Percentiles rank a stretch among this genome's conserved stretches.
Conservation (phyloP, 2,113 vertebrate genomes). For the Ursus arctos region DNA sequence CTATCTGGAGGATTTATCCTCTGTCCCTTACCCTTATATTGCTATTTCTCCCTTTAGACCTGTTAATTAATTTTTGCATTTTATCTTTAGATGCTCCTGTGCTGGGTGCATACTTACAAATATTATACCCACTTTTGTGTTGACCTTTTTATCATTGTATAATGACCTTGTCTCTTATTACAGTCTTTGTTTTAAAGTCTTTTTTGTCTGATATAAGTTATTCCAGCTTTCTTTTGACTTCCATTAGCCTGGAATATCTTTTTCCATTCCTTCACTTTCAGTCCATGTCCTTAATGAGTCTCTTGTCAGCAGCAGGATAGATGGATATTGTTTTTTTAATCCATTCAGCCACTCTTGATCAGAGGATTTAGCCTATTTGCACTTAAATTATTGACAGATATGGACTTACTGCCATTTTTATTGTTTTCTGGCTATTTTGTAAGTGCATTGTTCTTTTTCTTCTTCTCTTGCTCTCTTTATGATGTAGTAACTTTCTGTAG, state of each 20-base stretch:
- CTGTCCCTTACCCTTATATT: not conserved
- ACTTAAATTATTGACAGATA: not conserved
- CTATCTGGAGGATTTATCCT: not conserved
- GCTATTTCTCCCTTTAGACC: not conserved
- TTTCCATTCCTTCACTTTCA: not conserved
- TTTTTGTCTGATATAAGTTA: not conserved
- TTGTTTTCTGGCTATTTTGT: not conserved
- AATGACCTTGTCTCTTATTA: not conserved
- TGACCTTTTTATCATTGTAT: not conserved
- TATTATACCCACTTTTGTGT: not conserved
- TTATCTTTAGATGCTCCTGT: not conserved
- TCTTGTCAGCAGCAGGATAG: not conserved
- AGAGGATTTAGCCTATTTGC: not conserved
- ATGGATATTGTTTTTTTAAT: not conserved
- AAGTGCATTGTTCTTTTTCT: not conserved
- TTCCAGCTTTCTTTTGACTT: not conserved
- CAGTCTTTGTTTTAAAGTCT: not conserved
- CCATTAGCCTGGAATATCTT: not conserved
- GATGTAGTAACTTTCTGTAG: not conserved
- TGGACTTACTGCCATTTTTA: not conserved
- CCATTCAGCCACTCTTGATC: not conserved
- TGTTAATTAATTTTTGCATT: not conserved
- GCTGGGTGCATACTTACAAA: not conserved
- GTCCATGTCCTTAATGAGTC: not conserved
- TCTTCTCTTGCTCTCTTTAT: not conserved